phyloP scores from a whole-genome alignment of 2,888 invertebrate species.

The Euplagia quadripunctaria region DNA sequence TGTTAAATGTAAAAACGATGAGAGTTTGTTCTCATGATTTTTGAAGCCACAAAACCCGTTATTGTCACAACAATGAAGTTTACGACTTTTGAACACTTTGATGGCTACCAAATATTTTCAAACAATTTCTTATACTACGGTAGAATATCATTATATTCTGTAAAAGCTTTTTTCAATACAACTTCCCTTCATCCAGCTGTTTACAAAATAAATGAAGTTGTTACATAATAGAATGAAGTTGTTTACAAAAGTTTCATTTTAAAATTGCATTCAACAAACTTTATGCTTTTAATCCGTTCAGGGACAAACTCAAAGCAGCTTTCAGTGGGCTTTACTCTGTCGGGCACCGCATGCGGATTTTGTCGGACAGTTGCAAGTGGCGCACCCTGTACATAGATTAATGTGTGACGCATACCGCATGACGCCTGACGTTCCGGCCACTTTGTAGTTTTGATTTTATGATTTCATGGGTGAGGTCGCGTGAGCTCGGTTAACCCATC shows the following conservation, averaged over 20 bases:
- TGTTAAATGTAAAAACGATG: slow-evolving; percentile 24
- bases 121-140: slow-evolving; percentile 18
- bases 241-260: slow-evolving; percentile 57
- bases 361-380: slow-evolving; percentile 63
- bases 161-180: slow-evolving; percentile 37
- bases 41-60: slow-evolving; percentile 6
- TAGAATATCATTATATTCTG: slow-evolving; percentile 26
- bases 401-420: slow-evolving; percentile 70
- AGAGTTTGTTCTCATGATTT: slow-evolving; percentile 18
- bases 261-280: slow-evolving; percentile 71
- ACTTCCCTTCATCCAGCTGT: slow-evolving; percentile 22
- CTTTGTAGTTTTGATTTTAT: slow-evolving; percentile 62
- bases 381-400: slow-evolving; percentile 71
- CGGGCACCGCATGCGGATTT: slow-evolving; percentile 74
- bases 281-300: slow-evolving; percentile 76
- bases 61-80: slow-evolving; percentile 13
- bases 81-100: slow-evolving; percentile 4
- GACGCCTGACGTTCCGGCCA: slow-evolving; percentile 52
- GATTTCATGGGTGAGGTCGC: slow-evolving; percentile 54
- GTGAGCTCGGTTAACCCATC: slow-evolving; percentile 52
- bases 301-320: slow-evolving; percentile 80
- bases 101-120: background rate
- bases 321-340: slow-evolving; percentile 76
- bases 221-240: slow-evolving; percentile 44
- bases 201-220: slow-evolving; percentile 43